These are phyloP conservation scores for Odocoileus virginianus DNA, from an alignment of 2,113 vertebrate species.

Conservation along the genomic window DNA sequence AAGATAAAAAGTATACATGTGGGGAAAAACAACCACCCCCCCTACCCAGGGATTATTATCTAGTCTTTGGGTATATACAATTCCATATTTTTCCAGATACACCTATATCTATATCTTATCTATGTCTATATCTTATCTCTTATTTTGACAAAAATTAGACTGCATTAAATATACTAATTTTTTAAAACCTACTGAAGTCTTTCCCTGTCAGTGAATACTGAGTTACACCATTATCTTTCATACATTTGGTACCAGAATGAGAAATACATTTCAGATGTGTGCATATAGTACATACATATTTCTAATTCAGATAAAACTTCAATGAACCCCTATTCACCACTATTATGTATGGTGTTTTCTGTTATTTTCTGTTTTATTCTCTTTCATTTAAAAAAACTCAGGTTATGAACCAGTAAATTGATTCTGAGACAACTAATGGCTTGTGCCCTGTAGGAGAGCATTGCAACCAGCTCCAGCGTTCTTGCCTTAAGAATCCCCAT, in stretches of 20 bases:
- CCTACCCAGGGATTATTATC: neutral
- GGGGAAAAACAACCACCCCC: neutral
- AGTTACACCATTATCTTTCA: neutral
- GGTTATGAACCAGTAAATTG: slow-evolving; percentile 55
- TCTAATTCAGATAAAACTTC: slow-evolving; percentile 45
- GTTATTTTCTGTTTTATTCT: slow-evolving; percentile 58
- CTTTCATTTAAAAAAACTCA: slow-evolving; percentile 32
- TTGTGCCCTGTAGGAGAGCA: neutral
- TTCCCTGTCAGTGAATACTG: neutral
- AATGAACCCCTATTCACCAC: slow-evolving; percentile 20
- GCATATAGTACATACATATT: neutral
- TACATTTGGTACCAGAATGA: neutral
- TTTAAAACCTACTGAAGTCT: neutral
- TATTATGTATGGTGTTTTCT: slow-evolving; percentile 23
- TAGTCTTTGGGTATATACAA: neutral
- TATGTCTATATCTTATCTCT: neutral
- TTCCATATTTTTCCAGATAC: neutral
- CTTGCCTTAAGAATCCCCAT: neutral
- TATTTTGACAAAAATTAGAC: neutral
- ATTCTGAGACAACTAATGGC: slow-evolving; percentile 49
- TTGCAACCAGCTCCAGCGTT: neutral
- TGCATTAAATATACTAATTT: neutral
- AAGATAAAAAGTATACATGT: neutral
- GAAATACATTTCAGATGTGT: slow-evolving; percentile 24
- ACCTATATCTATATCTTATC: neutral